Percentiles rank a stretch among this genome's conserved stretches.
Conservation (phyloP, 2,888 invertebrate genomes). For the Phytoseiulus persimilis region DNA sequence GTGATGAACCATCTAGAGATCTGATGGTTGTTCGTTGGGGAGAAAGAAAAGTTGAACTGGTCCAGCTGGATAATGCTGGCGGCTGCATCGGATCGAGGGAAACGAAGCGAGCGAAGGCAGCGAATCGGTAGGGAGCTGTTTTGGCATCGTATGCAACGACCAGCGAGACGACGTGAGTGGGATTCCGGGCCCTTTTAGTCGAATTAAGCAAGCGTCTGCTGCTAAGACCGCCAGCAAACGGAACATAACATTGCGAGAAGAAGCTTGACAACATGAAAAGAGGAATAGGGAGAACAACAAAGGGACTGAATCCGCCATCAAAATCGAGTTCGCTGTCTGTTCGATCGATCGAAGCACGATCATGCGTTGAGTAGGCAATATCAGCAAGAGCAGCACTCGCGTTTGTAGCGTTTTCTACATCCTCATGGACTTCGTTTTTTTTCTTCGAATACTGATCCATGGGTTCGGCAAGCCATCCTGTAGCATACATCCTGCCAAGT, state of each 20-base stretch:
- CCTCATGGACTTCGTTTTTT: no score
- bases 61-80: background rate
- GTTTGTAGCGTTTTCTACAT: no score
- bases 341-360: background rate
- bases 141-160: background rate
- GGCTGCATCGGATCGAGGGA: background rate
- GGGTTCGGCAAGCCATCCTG: no score
- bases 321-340: background rate
- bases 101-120: background rate
- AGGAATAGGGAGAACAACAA: background rate
- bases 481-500: no score
- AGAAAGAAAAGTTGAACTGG: background rate
- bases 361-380: no score
- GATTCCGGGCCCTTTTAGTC: background rate
- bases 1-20: background rate
- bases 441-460: no score
- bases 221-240: background rate
- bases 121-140: background rate
- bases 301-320: background rate
- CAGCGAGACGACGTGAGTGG: background rate
- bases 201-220: background rate
- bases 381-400: no score
- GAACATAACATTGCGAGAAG: background rate
- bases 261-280: background rate
- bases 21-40: background rate